These are phyloP conservation scores for Capromys pilorides DNA, from an alignment of 2,797 vertebrate species.

Conservation along the genomic window DNA sequence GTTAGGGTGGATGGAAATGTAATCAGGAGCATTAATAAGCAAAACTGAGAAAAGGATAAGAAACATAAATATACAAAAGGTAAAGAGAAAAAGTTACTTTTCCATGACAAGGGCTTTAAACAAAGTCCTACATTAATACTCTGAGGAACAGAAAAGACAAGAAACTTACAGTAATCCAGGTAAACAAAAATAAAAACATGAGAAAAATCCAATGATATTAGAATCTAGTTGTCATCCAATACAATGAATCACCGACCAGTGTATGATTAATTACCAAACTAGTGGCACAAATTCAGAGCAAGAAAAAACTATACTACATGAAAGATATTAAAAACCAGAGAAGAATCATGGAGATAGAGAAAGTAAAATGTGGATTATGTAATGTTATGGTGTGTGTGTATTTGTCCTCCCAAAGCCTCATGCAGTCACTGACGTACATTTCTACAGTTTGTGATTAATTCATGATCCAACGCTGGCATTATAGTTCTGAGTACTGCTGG, in stretches of 20 bases:
- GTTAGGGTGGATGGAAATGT: background rate
- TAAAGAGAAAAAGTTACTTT: constrained; percentile 1
- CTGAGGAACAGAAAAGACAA: background rate
- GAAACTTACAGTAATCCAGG: constrained; percentile 35
- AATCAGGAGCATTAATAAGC: constrained; percentile 1
- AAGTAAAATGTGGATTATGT: background rate
- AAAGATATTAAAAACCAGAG: background rate
- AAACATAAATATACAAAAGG: constrained; percentile 22
- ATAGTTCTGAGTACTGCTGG: too few species aligned
- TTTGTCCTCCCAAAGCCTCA: too few species aligned
- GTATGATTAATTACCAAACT: background rate
- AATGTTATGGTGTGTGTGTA: too few species aligned
- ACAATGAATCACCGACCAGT: background rate
- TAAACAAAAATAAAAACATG: background rate
- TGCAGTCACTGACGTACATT: too few species aligned
- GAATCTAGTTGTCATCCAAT: background rate
- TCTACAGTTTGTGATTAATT: too few species aligned
- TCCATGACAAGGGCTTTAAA: background rate
- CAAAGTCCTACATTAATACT: background rate
- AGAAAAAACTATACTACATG: background rate
- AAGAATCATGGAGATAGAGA: background rate
- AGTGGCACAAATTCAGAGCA: background rate
- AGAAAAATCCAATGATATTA: constrained; percentile 31
- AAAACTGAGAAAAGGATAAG: background rate
- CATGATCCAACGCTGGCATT: too few species aligned